These are phyloP conservation scores for Rhynchotus rufescens DNA, from an alignment of 2,797 vertebrate species.

Conservation along the genomic window DNA sequence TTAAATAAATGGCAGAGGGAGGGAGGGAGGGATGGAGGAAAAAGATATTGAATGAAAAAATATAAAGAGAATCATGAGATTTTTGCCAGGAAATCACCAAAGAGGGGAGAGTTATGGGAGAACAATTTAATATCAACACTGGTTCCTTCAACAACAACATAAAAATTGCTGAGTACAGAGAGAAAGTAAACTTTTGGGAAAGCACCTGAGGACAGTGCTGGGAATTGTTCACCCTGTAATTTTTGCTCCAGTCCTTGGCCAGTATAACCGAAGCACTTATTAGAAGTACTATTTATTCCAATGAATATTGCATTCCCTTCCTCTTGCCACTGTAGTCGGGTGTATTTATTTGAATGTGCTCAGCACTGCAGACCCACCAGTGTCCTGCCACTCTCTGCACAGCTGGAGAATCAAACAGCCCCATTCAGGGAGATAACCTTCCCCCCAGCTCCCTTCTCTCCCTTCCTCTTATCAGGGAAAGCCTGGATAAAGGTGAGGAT, in stretches of 20 bases:
- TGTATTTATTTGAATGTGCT: background rate
- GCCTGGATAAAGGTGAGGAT: background rate
- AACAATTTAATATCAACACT: background rate
- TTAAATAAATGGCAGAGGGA: background rate
- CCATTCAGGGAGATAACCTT: background rate
- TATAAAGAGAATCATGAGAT: background rate
- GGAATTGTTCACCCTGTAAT: background rate
- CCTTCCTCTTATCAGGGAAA: background rate
- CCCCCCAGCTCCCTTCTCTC: background rate
- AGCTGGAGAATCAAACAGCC: background rate
- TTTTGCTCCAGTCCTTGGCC: background rate
- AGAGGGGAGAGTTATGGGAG: background rate
- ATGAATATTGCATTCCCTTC: background rate
- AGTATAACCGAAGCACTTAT: background rate
- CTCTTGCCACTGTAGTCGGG: background rate
- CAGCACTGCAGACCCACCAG: background rate
- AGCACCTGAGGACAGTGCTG: background rate
- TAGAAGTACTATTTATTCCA: background rate
- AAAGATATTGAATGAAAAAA: background rate
- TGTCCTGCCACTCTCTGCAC: background rate
- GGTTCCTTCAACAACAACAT: background rate
- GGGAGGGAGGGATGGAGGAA: background rate
- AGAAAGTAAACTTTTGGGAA: slow-evolving; percentile 33
- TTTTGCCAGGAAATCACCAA: background rate
- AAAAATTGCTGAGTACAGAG: background rate